Conservation (phyloP, 30 jellyfish, hydroid and myxozoan genomes). For the Aurelia aurita complex sp. Pacific region DNA sequence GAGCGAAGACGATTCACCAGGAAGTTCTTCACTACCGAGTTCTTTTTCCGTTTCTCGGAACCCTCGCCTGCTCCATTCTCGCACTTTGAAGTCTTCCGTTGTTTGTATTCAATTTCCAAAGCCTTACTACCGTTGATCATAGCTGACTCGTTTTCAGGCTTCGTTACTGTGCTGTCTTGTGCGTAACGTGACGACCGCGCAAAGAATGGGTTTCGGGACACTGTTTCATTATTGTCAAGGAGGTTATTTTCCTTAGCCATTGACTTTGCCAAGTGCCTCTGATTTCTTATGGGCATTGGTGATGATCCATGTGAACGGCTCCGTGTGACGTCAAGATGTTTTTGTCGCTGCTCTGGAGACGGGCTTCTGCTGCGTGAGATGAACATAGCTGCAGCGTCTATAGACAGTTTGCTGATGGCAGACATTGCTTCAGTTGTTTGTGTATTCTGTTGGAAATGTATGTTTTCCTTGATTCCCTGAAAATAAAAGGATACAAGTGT, state of each 20-base stretch:
- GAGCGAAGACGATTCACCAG: slow-evolving; percentile 55
- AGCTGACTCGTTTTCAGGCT: background rate
- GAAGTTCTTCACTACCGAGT: slow-evolving; percentile 44
- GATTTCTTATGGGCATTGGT: slow-evolving; percentile 45
- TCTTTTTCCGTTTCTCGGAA: slow-evolving; percentile 29
- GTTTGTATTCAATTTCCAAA: background rate
- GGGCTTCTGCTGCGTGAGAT: slow-evolving; percentile 12
- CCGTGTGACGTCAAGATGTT: slow-evolving; percentile 21
- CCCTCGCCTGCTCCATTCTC: background rate
- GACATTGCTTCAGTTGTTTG: slow-evolving; percentile 15
- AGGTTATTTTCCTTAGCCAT: slow-evolving; percentile 15
- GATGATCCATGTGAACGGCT: slow-evolving; percentile 70
- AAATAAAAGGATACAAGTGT: too few species aligned
- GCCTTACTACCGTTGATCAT: background rate
- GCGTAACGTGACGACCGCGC: slow-evolving; percentile 17
- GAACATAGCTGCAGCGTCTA: slow-evolving; percentile 32
- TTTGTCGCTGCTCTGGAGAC: slow-evolving; percentile 28
- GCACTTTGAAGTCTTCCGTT: slow-evolving; percentile 1
- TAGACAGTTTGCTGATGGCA: slow-evolving; percentile 34
- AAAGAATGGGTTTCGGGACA: slow-evolving; percentile 28
- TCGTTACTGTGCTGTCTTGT: background rate
- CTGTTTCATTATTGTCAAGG: background rate
- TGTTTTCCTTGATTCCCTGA: too few species aligned
- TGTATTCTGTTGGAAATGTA: too few species aligned
- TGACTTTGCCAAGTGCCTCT: slow-evolving; percentile 32